Base-by-base conservation (phyloP, 2,888 invertebrate genomes). In the Xestobium rufovillosum region DNA sequence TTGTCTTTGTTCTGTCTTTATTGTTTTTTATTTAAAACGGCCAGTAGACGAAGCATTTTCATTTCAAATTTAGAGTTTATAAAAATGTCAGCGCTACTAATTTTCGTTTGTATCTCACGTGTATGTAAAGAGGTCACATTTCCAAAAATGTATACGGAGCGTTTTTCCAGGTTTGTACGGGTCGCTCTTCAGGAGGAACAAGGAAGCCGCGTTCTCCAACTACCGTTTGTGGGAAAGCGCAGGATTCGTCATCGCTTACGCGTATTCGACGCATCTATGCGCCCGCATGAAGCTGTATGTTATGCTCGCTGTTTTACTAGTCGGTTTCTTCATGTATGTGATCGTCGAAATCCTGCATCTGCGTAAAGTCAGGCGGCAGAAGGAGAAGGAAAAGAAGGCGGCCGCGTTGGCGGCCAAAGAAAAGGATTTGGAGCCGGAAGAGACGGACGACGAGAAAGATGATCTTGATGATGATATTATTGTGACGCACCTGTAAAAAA, bases 141-240 rank as follows among this genome's bases (percentile, higher is more conserved):
- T n/a, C n/a, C n/a, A n/a, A n/a, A n/a, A n/a, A n/a, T n/a, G n/a
- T n/a, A n/a, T n/a, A n/a, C n/a, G n/a, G n/a, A n/a, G n/a, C n/a
- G n/a, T n/a, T n/a, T n/a, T 66, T 66, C 0, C 71, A 87, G 87
- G 86, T 48, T 70, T 90, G 12, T 90, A 89, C 59, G 91, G 90
- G 34, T 81, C 84, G 10, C 72, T 89, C 44, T 91, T 87, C 73
- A 73, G 85, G 55, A 80, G 85, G 39, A 88, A 89, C 72, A 89
- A 89, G 59, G 90, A 90, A 62, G 89, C 90, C 0, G 90, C 90
- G 1, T 91, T 90, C 72, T 88, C 89, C 37, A 90, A 90, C 69
- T 90, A 80, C 66, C 76, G 89, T 15, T 73, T 90, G 3, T 90
- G 90, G 90, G 90, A 91, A 65, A 86, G 86, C 34, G 78, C 82